Evolutionary conservation across 2,113 vertebrate species (phyloP), one percentile per base, ranked within the genome.

Genomic region (Recurvirostra avosetta): DNA sequence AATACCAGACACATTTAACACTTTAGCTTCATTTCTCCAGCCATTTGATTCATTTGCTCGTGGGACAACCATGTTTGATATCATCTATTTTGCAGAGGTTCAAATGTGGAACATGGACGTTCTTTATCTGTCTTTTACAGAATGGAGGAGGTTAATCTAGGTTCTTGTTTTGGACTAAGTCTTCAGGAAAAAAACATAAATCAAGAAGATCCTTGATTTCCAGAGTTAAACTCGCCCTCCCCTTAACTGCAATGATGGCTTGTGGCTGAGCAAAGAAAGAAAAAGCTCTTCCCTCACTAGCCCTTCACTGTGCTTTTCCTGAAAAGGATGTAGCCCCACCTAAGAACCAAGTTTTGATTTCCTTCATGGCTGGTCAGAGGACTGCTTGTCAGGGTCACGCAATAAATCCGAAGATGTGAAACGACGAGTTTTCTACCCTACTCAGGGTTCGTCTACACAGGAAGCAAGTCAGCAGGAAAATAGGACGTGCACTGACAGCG

Each of bases 1-100:
- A 96, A 96, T 95, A 90, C 53, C 90, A 95, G 61, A 45, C 53
- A 88, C 65, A 11, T 92, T 96, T 75, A 97, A 94, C 21, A 40
- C 77, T 86, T 94, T 0, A 66, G 45, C 34, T 90, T 70, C 9
- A 58, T 63, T 93, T 96, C 73, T 90, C 81, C 50, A 95, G 53
- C 80, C n/a, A 43, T 43, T 53, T 81, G 65, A 93, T 53, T 84
- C 34, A 88, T 7, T 76, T 76, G 76, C 14, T 91, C 49, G 45
- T 75, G 65, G 76, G 74, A 77, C 76, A 94, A 12, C 20, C 7
- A 15, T 25, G 53, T 73, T 92, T 36, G 30, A 49, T 56, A 85
- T 41, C 61, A 78, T 13, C 49, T 68, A 4, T 41, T 85, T 71
- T 68, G 32, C 50, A 95, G 27, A 92, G 34, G 52, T 80, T 86